Conservation (phyloP, 2,113 vertebrate species). For the Zosterops borbonicus region DNA sequence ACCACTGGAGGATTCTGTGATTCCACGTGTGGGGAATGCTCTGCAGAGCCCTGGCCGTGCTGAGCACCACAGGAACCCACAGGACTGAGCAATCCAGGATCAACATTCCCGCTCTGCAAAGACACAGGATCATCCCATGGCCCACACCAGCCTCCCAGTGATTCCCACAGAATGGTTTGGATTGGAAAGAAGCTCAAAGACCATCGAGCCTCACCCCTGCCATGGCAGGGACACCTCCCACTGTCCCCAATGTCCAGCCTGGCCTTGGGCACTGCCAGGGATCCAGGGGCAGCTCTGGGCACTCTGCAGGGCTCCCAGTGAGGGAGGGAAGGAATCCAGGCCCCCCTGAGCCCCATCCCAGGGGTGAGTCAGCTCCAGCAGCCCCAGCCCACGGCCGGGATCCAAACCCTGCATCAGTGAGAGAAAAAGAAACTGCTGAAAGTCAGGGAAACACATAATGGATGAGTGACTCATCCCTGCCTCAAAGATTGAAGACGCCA, state of each 20-base stretch:
- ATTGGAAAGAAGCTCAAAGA: neutral
- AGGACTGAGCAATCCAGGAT: neutral
- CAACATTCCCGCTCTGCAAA: neutral
- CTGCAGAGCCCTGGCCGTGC: neutral
- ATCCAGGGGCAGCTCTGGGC: neutral
- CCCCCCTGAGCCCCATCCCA: neutral
- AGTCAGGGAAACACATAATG: conserved; percentile 49
- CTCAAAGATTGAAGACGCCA: neutral
- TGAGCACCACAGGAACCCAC: neutral
- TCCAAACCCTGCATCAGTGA: neutral
- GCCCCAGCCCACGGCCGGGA: neutral
- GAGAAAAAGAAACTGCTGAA: conserved; percentile 9
- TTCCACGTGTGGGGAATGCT: neutral
- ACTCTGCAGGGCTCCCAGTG: fast-evolving
- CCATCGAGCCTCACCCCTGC: fast-evolving
- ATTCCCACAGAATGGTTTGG: neutral
- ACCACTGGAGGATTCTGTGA: neutral
- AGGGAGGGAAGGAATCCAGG: neutral
- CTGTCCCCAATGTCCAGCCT: neutral
- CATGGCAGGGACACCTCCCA: neutral
- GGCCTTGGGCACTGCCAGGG: neutral
- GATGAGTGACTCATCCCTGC: conserved; percentile 63
- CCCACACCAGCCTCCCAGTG: neutral
- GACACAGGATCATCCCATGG: neutral
- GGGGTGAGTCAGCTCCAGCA: neutral